Evolutionary conservation across 2,888 invertebrate genomes (phyloP), one percentile per base, ranked within the genome.

Genomic region (Apomyelois bistriatella): DNA sequence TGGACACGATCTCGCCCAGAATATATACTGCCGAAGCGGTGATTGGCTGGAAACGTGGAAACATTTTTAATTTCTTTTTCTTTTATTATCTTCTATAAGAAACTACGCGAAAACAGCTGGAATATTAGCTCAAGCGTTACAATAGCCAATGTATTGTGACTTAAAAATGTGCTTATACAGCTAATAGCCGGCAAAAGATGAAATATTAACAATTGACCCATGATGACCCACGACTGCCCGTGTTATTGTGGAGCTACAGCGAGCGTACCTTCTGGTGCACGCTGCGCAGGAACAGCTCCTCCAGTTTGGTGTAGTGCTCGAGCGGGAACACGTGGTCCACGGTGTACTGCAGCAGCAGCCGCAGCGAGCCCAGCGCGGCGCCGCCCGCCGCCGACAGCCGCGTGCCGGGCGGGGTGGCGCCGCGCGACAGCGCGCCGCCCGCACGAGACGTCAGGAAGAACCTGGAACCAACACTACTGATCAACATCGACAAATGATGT

Each of bases 301-400:
- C 93, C 10, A 98, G 92, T 66, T 93, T 92, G 62, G 95, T 93
- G 76, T 98, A 98, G 68, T 95, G 94, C 65, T 94, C 93, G 53
- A 95, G 92, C 38, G 96, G 94, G 85, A 98, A 96, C 50, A 98
- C 97, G 82, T 96, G 94, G 90, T 97, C 97, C 42, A 96, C 95
- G 13, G 96, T 96, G 84, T 97, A 97, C 74, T 96, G 95, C 61
- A 98, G 93, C 76, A 96, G 94, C 53, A 98, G 92, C 56, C 98
- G 93, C 62, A 98, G 87, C 13, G 97, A 96, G 62, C 97, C 97
- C 57, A 97, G 92, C 16, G 93, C 91, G 58, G 90, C 82, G 61
- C 81, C 70, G 61, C 85, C 86, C 43, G 85, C 85, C 46, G 92
- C 90, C 37, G 93, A 93, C 48, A 95, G 90, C 58, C 95, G 88